Evolutionary conservation across 1,140 invertebrate genomes (phyloP).

Genomic region (Heliconius hermathena): DNA sequence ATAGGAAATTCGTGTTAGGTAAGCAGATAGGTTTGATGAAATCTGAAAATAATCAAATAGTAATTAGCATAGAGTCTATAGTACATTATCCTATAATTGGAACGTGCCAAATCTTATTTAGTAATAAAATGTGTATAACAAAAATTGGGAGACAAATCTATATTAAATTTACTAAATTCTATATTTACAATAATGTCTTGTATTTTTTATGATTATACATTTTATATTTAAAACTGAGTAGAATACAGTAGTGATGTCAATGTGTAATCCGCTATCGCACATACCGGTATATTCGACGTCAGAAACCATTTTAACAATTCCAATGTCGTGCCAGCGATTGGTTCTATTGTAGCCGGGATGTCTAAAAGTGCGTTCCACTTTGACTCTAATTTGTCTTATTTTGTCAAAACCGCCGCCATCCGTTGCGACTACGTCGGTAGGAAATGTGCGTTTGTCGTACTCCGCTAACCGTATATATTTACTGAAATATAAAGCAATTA

Average conservation of each 20-base stretch:
- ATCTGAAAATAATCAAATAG: constrained; percentile 42
- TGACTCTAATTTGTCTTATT: constrained; percentile 35
- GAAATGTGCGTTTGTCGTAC: constrained; percentile 44
- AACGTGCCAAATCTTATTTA: too few species aligned
- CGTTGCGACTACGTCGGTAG: constrained; percentile 38
- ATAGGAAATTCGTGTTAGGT: constrained; percentile 42
- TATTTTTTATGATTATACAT: too few species aligned
- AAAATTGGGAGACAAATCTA: too few species aligned
- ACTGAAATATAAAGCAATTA: constrained; percentile 35
- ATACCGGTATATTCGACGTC: constrained; percentile 40
- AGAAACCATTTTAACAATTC: constrained; percentile 37
- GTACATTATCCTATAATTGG: too few species aligned
- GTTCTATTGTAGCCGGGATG: constrained; percentile 34
- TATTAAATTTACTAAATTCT: too few species aligned
- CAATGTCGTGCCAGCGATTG: constrained; percentile 42
- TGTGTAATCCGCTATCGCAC: too few species aligned
- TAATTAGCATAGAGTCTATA: neutral
- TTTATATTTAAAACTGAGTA: too few species aligned
- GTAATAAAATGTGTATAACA: too few species aligned
- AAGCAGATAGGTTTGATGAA: constrained; percentile 60
- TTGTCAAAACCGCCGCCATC: constrained; percentile 40
- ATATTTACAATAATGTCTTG: too few species aligned
- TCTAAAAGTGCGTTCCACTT: constrained; percentile 14
- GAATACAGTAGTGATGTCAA: too few species aligned
- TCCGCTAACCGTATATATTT: constrained; percentile 43